Base-by-base conservation (phyloP, 2,888 invertebrate species). In the Agrilus biguttatus region DNA sequence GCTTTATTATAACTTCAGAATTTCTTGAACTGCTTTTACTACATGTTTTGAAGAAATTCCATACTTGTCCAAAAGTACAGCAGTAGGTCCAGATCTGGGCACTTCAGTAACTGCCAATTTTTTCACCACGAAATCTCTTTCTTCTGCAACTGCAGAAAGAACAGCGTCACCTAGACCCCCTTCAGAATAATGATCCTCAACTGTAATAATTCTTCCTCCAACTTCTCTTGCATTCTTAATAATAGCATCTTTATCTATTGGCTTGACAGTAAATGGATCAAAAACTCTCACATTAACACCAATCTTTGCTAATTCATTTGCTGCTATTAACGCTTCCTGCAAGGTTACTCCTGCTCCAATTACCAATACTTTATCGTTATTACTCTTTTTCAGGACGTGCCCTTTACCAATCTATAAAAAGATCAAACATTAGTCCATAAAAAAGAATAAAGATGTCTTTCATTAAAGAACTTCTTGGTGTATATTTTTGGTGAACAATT, bases 91-190 rank as follows among this genome's bases (percentile, higher is more conserved):
- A 34, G 96, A 96, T 50, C 96, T 82, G 12, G 98, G 97, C 19
- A 98, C 75, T 32, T 74, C 77, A 8, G 70, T 68, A 23, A 97
- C 91, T 51, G 78, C 90, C 51, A 97, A 65, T 60, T 84, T 84
- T 57, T 79, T 80, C 42, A 92, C 78, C 2, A 78, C 58, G 40
- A 85, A 73, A 59, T 81, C 75, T 2, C 77, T 76, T 55, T 83
- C 75, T 52, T 75, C 66, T 2, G 87, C 78, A 45, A 93, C 72
- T 7, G 86, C 90, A 0, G 84, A 79, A 12, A 83, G 63, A 8
- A 97, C 96, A 14, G 97, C 95, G 63, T 98, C 97, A 47, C 98
- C 98, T 43, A 98, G 61, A 41, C 98, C 98, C 49, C 98, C 95
- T 65, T 88, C 88, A 50, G 84, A 79, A 65, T 98, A 98, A 67